phyloP scores from a whole-genome alignment of 2,797 vertebrate species.

The Aphelocoma californica region DNA sequence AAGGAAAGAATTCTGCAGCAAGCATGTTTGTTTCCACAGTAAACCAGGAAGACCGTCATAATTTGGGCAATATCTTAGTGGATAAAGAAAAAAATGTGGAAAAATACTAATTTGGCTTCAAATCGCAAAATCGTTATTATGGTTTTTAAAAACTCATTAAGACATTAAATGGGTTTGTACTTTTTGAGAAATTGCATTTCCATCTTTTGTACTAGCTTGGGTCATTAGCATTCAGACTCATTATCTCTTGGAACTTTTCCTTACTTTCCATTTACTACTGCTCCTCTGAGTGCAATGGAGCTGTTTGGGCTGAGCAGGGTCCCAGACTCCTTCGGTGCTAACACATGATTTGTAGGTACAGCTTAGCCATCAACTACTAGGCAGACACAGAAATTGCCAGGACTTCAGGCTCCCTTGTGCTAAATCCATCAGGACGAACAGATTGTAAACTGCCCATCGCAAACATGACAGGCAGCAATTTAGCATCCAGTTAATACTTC shows the following conservation, averaged over 20 bases:
- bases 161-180: constrained; percentile 3
- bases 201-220: background rate
- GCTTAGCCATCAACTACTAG: constrained; percentile 49
- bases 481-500: constrained; percentile 60
- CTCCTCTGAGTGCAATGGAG: constrained; percentile 49
- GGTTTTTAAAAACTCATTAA: constrained; percentile 19
- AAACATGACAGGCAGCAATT: constrained; percentile 66
- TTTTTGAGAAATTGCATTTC: constrained; percentile 35
- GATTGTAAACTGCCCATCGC: constrained; percentile 74
- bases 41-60: background rate
- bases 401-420: constrained; percentile 54
- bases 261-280: constrained; percentile 46
- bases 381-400: constrained; percentile 61
- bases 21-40: background rate
- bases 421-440: constrained; percentile 70
- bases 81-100: constrained; percentile 2
- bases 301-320: constrained; percentile 30
- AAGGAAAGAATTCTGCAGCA: background rate
- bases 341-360: constrained; percentile 35
- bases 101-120: background rate
- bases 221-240: constrained; percentile 34
- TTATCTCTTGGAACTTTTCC: constrained; percentile 50
- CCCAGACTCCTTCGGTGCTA: constrained; percentile 5
- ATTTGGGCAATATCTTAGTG: background rate
- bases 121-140: background rate